Percentiles rank a stretch among this genome's conserved stretches.
phyloP scores from a whole-genome alignment of 2,888 invertebrate species.

The Hylaea fasciaria region DNA sequence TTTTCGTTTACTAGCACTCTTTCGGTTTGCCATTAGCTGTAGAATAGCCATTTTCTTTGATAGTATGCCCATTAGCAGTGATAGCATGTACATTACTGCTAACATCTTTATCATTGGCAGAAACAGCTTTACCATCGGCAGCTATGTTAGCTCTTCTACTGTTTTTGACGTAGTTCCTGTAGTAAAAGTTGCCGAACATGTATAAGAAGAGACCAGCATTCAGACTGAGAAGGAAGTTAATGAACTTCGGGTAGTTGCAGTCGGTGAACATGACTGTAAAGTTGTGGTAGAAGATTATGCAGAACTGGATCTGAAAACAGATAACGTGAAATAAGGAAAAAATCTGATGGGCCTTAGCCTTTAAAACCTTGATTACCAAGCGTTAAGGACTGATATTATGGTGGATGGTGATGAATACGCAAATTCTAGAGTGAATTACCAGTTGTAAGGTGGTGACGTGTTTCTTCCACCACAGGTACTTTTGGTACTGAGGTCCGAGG shows the following conservation, averaged over 20 bases:
- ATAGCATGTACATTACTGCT: slow-evolving; percentile 13
- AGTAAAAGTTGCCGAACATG: slow-evolving; percentile 91
- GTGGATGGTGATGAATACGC: too few relatives aligned
- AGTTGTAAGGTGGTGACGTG: slow-evolving; percentile 95
- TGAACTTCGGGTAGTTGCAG: slow-evolving; percentile 89
- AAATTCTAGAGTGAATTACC: slow-evolving; percentile 78
- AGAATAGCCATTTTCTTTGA: slow-evolving; percentile 5
- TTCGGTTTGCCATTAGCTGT: slow-evolving; percentile 57
- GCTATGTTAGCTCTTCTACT: slow-evolving; percentile 29
- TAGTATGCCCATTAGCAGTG: slow-evolving; percentile 4
- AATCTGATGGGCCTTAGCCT: too few relatives aligned
- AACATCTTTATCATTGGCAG: not conserved
- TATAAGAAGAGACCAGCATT: slow-evolving; percentile 90
- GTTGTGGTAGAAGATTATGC: slow-evolving; percentile 90
- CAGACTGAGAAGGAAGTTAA: slow-evolving; percentile 87
- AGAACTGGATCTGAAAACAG: slow-evolving; percentile 87
- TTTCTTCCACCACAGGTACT: slow-evolving; percentile 97
- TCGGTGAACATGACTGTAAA: slow-evolving; percentile 87
- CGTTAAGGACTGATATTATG: not conserved
- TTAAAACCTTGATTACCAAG: too few relatives aligned
- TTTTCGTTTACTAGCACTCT: slow-evolving; percentile 63
- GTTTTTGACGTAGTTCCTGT: slow-evolving; percentile 85
- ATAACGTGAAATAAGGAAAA: slow-evolving; percentile 7
- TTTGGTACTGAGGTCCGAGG: slow-evolving; percentile 94
- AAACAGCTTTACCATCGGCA: not conserved